Evolutionary conservation across 2,888 invertebrate genomes (phyloP).

Genomic region (Phalangium opilio): DNA sequence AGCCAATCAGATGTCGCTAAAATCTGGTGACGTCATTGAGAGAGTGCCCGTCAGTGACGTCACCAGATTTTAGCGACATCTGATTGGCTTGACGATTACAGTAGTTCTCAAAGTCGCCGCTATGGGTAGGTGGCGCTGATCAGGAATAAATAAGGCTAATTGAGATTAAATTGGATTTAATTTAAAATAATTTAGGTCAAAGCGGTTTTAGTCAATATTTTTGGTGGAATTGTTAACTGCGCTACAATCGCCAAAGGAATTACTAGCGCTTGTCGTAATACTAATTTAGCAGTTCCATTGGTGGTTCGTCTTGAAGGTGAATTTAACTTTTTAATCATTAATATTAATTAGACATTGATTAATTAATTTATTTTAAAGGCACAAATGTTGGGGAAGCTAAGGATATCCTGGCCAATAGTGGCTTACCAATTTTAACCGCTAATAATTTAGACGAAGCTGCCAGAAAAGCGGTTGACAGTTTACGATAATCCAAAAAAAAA

Average conservation of each 20-base stretch:
- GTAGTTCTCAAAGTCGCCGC: no score
- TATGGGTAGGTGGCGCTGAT: no score
- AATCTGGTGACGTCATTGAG: no score
- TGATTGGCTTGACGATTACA: no score
- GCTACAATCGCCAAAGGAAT: constrained; percentile 92
- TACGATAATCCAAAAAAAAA: constrained; percentile 6
- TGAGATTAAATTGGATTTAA: not conserved
- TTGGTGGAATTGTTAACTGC: constrained; percentile 98
- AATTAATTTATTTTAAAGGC: constrained; percentile 39
- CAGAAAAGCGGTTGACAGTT: constrained; percentile 52
- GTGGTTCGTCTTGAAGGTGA: constrained; percentile 85
- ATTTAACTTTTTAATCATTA: constrained; percentile 4
- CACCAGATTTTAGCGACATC: no score
- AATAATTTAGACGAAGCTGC: constrained; percentile 85
- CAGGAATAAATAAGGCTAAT: no score
- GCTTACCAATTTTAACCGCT: constrained; percentile 65
- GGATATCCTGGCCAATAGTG: constrained; percentile 63
- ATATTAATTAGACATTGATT: no score
- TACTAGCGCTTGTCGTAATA: constrained; percentile 65
- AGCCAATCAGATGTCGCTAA: no score
- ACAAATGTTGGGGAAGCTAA: constrained; percentile 77
- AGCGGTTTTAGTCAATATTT: constrained; percentile 92
- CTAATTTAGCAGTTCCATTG: constrained; percentile 66
- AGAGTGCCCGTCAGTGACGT: no score
- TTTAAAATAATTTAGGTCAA: constrained; percentile 58